phyloP scores from a whole-genome alignment of 2,888 invertebrate species.

The Lepas anatifera region DNA sequence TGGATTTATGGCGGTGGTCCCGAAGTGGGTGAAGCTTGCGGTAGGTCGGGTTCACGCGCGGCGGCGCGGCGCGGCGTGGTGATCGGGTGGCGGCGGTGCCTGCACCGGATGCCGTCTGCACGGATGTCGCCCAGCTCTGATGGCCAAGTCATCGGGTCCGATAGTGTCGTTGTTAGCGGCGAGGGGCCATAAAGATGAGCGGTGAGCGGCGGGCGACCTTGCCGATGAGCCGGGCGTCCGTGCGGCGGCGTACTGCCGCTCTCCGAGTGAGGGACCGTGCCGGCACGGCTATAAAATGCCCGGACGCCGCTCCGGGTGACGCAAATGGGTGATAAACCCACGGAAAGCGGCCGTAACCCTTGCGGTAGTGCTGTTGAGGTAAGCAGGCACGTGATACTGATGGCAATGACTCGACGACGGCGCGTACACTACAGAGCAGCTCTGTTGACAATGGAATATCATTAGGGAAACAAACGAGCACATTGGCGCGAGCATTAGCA shows the following conservation, averaged over 20 bases:
- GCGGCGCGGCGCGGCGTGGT: conserved; percentile 21
- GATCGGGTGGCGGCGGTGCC: conserved; percentile 13
- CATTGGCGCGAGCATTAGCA: too few species aligned
- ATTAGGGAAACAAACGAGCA: too few species aligned
- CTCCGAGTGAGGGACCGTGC: background rate
- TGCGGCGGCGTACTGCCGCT: background rate
- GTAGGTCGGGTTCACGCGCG: conserved; percentile 18
- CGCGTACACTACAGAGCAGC: too few species aligned
- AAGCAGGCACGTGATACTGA: too few species aligned
- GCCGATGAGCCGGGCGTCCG: conserved; percentile 32
- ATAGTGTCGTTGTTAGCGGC: too few species aligned
- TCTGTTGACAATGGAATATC: too few species aligned
- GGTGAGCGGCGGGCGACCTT: conserved; percentile 36
- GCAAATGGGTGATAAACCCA: background rate
- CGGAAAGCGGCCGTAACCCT: too few species aligned
- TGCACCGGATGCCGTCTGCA: too few species aligned
- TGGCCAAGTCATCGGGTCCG: conserved; percentile 29
- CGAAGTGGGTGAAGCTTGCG: conserved; percentile 11
- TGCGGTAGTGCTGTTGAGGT: too few species aligned
- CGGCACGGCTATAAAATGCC: background rate
- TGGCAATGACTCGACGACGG: too few species aligned
- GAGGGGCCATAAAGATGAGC: conserved; percentile 35
- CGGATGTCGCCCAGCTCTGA: conserved; percentile 30
- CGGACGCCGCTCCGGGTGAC: background rate
- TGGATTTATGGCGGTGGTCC: background rate